These are phyloP conservation scores for Drosophila teissieri DNA, from an alignment of 1,140 invertebrate genomes.

Conservation along the genomic window DNA sequence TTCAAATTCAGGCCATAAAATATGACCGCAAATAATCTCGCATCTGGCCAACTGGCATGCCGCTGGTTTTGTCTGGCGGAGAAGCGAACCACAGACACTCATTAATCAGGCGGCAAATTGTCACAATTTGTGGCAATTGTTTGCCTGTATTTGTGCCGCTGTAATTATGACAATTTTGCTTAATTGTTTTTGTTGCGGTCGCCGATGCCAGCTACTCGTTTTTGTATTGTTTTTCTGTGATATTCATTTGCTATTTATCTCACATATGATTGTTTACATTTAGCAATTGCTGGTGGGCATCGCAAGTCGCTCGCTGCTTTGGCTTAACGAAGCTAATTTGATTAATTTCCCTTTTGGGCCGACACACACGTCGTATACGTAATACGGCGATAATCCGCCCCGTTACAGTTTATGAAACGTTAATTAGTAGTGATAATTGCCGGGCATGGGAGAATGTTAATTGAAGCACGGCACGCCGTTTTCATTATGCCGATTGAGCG, in stretches of 20 bases:
- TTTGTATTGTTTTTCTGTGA: neutral
- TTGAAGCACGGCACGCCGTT: constrained; percentile 54
- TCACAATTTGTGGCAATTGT: constrained; percentile 47
- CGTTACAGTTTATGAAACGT: constrained; percentile 75
- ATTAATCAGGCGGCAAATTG: constrained; percentile 65
- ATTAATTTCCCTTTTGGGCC: constrained; percentile 70
- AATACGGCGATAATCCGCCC: constrained; percentile 44
- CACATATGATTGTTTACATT: constrained; percentile 51
- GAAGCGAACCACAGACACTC: constrained; percentile 57
- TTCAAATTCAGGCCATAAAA: constrained; percentile 37
- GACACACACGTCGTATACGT: constrained; percentile 71
- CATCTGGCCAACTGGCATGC: constrained; percentile 32
- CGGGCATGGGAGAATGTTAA: constrained; percentile 55
- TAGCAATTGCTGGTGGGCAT: constrained; percentile 29
- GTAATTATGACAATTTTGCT: constrained; percentile 62
- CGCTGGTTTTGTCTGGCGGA: constrained; percentile 31
- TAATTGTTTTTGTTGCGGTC: constrained; percentile 56
- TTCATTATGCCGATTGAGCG: constrained; percentile 72
- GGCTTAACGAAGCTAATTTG: constrained; percentile 77
- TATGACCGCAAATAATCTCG: constrained; percentile 45
- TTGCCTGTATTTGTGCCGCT: constrained; percentile 31
- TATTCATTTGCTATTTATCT: constrained; percentile 2
- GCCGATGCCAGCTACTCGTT: constrained; percentile 15
- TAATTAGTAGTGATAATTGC: constrained; percentile 78
- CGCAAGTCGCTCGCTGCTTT: constrained; percentile 41